phyloP scores from a whole-genome alignment of 2,888 invertebrate species.

The Diabrotica balteata region DNA sequence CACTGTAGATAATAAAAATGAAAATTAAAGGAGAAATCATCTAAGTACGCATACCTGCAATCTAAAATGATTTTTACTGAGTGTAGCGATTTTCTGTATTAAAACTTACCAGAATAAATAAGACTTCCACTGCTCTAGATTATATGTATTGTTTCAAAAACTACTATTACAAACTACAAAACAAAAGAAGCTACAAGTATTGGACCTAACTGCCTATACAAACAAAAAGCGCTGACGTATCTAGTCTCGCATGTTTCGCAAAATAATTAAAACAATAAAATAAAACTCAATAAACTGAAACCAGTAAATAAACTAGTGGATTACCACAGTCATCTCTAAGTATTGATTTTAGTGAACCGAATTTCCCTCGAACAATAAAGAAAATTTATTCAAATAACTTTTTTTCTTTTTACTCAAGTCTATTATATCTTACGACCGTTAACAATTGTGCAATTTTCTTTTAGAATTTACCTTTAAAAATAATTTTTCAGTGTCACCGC shows the following conservation, averaged over 20 bases:
- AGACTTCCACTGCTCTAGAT: too few species aligned
- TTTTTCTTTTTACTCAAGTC: conserved; percentile 2
- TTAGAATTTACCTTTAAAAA: conserved; percentile 14
- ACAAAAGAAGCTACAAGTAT: not conserved
- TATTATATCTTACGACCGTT: not conserved
- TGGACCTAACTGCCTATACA: not conserved
- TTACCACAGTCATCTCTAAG: conserved; percentile 45
- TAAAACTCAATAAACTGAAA: conserved; percentile 11
- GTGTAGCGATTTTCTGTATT: too few species aligned
- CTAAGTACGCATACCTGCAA: too few species aligned
- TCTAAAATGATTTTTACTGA: too few species aligned
- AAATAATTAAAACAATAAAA: conserved; percentile 6
- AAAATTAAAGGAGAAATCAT: too few species aligned
- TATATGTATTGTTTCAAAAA: too few species aligned
- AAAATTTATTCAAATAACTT: conserved; percentile 3
- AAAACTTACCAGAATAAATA: too few species aligned
- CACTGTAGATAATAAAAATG: too few species aligned
- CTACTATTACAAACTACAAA: too few species aligned
- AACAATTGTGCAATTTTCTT: conserved; percentile 9
- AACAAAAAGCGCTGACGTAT: conserved; percentile 11
- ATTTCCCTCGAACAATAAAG: conserved; percentile 9
- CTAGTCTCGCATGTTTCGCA: conserved; percentile 2
- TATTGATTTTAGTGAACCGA: conserved; percentile 45
- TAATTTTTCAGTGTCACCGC: conserved; percentile 12
- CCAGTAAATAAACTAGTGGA: conserved; percentile 18